A percentile compares a stretch with the other conserved stretches of the same genome.
These are phyloP conservation scores for Clistopyga incitator DNA, from an alignment of 2,888 invertebrate genomes.

Conservation along the genomic window DNA sequence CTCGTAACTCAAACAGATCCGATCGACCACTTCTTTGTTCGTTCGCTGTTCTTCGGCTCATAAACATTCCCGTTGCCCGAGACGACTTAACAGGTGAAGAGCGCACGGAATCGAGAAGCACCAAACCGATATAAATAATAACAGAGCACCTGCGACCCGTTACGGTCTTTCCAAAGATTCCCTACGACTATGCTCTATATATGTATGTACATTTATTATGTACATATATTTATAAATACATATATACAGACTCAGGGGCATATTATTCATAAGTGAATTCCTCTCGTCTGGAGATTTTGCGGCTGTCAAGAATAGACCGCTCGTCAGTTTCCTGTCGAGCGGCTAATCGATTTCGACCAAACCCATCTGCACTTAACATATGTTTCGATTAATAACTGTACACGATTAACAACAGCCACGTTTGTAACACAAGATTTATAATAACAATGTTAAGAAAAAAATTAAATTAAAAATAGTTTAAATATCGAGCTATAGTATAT, in stretches of 20 bases:
- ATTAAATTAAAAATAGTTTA: background rate
- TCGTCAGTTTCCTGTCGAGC: conserved; percentile 36
- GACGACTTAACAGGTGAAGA: conserved; percentile 27
- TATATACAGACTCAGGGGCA: background rate
- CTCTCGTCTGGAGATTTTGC: conserved; percentile 8
- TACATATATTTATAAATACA: background rate
- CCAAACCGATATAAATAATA: conserved; percentile 50
- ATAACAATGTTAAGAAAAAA: conserved; percentile 16
- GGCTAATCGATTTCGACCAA: conserved; percentile 46
- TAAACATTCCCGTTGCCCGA: conserved; percentile 39
- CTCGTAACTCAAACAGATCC: conserved; percentile 34
- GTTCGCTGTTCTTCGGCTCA: conserved; percentile 30
- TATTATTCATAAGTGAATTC: conserved; percentile 10
- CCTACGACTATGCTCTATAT: conserved; percentile 1
- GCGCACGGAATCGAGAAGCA: conserved; percentile 25
- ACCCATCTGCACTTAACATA: conserved; percentile 33
- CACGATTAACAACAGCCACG: conserved; percentile 31
- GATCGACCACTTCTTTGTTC: conserved; percentile 34
- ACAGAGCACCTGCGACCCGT: conserved; percentile 49
- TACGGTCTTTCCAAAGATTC: conserved; percentile 33
- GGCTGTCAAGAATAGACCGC: conserved; percentile 40
- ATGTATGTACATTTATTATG: background rate
- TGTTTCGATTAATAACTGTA: conserved; percentile 45
- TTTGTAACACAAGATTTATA: background rate
- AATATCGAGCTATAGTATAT: conserved; percentile 11